These are phyloP conservation scores for Tenthredo mesomela DNA, from an alignment of 2,888 invertebrate species.

Conservation along the genomic window DNA sequence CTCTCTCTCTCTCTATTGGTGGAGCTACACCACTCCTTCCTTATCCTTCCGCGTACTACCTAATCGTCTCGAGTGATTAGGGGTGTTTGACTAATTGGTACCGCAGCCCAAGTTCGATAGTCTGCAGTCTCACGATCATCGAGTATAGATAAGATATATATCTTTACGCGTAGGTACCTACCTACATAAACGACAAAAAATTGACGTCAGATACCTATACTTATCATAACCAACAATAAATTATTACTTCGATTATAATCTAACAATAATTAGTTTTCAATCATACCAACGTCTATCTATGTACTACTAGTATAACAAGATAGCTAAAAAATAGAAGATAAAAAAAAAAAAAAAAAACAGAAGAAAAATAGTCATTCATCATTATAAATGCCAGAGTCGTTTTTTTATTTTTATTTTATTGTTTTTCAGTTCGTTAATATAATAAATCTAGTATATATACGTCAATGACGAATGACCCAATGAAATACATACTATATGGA, in stretches of 20 bases:
- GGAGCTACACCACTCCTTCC: background rate
- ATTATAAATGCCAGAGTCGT: background rate
- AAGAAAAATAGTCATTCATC: background rate
- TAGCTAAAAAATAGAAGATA: too few species aligned
- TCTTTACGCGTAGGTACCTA: background rate
- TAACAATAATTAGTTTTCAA: slow-evolving; percentile 14
- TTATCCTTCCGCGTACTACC: slow-evolving; percentile 9
- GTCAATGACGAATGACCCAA: too few species aligned
- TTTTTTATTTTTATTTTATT: too few species aligned
- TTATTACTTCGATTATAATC: background rate
- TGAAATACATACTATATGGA: too few species aligned
- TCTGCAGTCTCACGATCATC: slow-evolving; percentile 11
- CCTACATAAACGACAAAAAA: background rate
- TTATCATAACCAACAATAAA: background rate
- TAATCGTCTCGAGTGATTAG: slow-evolving; percentile 46
- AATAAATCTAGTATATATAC: too few species aligned
- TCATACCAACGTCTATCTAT: background rate
- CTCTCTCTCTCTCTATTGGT: background rate
- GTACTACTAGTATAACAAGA: background rate
- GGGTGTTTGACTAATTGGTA: slow-evolving; percentile 48
- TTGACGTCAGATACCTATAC: background rate
- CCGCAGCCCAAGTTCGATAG: slow-evolving; percentile 43
- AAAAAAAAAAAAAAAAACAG: too few species aligned
- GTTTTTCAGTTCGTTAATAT: too few species aligned
- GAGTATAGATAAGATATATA: background rate